Conservation (phyloP, 2,888 invertebrate species). For the Criorhina ranunculi region DNA sequence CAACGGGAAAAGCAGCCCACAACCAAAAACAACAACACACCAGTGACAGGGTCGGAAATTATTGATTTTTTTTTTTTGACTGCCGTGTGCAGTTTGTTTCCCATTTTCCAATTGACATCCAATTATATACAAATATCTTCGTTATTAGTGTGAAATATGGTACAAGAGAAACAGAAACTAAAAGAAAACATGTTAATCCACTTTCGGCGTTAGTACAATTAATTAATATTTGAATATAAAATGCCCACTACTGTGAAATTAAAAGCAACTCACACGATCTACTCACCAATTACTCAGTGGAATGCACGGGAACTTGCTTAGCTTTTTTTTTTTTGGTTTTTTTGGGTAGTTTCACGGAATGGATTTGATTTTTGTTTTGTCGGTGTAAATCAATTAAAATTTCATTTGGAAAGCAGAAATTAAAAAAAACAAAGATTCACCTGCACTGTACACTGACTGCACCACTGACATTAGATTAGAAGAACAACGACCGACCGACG, state of each 20-base stretch:
- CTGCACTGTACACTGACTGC: slow-evolving; percentile 72
- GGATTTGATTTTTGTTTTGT: slow-evolving; percentile 6
- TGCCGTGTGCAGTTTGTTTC: neutral
- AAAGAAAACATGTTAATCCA: slow-evolving; percentile 59
- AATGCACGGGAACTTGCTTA: slow-evolving; percentile 40
- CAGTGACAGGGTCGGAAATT: slow-evolving; percentile 29
- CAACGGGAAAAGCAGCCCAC: slow-evolving; percentile 7
- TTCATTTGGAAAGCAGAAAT: slow-evolving; percentile 67
- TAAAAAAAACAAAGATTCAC: slow-evolving; percentile 65
- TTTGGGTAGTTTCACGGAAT: slow-evolving; percentile 45
- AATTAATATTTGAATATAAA: slow-evolving; percentile 20
- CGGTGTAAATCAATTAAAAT: slow-evolving; percentile 37
- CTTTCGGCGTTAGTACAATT: slow-evolving; percentile 54
- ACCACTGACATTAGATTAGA: slow-evolving; percentile 71
- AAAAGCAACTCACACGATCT: slow-evolving; percentile 8
- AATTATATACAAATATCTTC: slow-evolving; percentile 33
- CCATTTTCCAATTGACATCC: slow-evolving; percentile 20
- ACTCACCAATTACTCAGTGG: slow-evolving; percentile 67
- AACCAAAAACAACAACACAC: slow-evolving; percentile 49
- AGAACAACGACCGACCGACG: slow-evolving; percentile 58
- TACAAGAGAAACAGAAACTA: slow-evolving; percentile 22
- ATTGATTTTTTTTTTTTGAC: slow-evolving; percentile 52
- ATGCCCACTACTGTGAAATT: slow-evolving; percentile 23
- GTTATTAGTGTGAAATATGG: slow-evolving; percentile 47
- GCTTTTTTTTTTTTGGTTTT: slow-evolving; percentile 9